Percentiles rank a stretch among this genome's conserved stretches.
Conservation (phyloP, 1,140 invertebrate species). For the Drosophila takahashii region DNA sequence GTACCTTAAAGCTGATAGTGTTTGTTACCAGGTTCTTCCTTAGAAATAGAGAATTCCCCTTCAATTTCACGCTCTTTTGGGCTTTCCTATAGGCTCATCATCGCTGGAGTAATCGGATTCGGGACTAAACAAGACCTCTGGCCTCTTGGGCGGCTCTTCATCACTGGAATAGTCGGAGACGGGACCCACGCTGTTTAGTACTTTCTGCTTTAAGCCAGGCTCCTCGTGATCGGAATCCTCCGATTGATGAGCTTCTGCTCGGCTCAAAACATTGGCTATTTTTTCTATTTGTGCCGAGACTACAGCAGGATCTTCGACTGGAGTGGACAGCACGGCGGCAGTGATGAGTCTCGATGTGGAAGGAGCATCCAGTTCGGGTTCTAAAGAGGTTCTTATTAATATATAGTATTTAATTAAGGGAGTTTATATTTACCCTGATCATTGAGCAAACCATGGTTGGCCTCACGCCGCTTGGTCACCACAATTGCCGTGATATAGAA, state of each 20-base stretch:
- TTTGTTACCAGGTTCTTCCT: neutral
- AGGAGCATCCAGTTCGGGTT: conserved; percentile 55
- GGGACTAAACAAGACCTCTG: neutral
- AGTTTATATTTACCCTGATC: conserved; percentile 21
- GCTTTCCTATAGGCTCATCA: conserved; percentile 14
- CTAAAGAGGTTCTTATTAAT: neutral
- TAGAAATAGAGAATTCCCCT: conserved; percentile 1
- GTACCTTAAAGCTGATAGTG: neutral
- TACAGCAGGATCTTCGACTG: neutral
- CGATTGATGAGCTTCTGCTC: neutral
- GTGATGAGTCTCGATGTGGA: conserved; percentile 57
- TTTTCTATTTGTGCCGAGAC: conserved; percentile 18
- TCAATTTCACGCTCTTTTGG: conserved; percentile 7
- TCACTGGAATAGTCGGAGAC: neutral
- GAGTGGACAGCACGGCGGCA: conserved; percentile 59
- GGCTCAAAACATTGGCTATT: conserved; percentile 20
- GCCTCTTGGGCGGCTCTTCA: neutral
- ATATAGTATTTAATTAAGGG: neutral
- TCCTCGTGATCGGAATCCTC: conserved; percentile 10
- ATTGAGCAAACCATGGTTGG: conserved; percentile 63
- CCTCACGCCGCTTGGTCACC: conserved; percentile 67
- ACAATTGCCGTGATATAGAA: conserved; percentile 58
- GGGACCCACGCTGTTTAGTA: neutral
- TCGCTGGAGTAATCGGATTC: conserved; percentile 26
- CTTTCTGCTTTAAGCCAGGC: neutral